Conservation (phyloP, 2,113 vertebrate species). For the Axis porcinus region DNA sequence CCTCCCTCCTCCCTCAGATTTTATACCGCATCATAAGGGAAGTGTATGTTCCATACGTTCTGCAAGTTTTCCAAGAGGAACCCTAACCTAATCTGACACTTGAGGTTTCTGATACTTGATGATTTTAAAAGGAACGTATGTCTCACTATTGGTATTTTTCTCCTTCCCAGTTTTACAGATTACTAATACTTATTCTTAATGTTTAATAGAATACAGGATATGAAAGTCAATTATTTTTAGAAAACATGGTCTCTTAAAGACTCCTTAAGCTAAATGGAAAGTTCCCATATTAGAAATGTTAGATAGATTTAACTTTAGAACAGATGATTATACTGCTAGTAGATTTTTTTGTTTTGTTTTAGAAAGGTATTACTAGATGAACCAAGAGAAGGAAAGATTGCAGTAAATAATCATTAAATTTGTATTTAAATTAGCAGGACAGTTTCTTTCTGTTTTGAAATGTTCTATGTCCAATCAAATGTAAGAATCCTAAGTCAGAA, state of each 20-base stretch:
- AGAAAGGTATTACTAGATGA: not conserved
- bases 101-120: slow-evolving; percentile 13
- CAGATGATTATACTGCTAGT: not conserved
- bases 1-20: not conserved
- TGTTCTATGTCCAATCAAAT: slow-evolving; percentile 11
- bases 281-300: not conserved
- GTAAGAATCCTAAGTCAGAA: not conserved
- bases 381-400: not conserved
- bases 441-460: slow-evolving; percentile 47
- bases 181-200: not conserved
- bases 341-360: not conserved
- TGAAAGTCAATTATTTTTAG: slow-evolving; percentile 9
- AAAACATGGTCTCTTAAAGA: slow-evolving; percentile 39
- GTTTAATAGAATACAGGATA: not conserved
- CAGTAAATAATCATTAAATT: slow-evolving; percentile 13
- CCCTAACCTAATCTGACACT: not conserved
- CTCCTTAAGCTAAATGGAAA: not conserved
- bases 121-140: slow-evolving; percentile 27
- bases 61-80: not conserved
- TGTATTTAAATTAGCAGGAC: slow-evolving; percentile 38
- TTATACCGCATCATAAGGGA: not conserved
- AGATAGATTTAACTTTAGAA: slow-evolving; percentile 26
- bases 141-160: not conserved
- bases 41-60: not conserved
- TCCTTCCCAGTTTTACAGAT: not conserved